phyloP scores from a whole-genome alignment of 2,888 invertebrate genomes.

The Orthosia incerta region DNA sequence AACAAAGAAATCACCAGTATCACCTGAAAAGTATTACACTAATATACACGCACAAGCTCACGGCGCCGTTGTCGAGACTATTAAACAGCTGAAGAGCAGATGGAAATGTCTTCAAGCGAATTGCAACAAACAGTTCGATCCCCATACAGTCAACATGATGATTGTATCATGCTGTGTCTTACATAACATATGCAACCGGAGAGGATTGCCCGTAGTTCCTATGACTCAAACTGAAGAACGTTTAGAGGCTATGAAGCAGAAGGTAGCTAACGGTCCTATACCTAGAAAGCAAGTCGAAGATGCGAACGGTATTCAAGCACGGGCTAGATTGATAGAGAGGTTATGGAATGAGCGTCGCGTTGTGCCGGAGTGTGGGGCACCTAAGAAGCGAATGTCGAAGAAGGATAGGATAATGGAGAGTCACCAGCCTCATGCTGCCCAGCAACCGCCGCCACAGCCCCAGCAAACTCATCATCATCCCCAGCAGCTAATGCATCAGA shows the following conservation, averaged over 20 bases:
- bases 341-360: constrained; percentile 83
- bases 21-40: constrained; percentile 85
- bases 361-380: constrained; percentile 73
- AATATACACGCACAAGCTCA: constrained; percentile 81
- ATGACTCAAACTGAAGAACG: constrained; percentile 85
- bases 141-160: constrained; percentile 80
- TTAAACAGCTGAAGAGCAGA: constrained; percentile 85
- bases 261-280: constrained; percentile 84
- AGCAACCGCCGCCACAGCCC: constrained; percentile 39
- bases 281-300: constrained; percentile 81
- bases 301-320: constrained; percentile 73
- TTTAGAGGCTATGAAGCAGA: constrained; percentile 86
- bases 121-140: constrained; percentile 86
- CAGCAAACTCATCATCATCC: constrained; percentile 32
- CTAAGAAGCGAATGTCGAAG: constrained; percentile 82
- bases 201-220: constrained; percentile 75
- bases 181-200: constrained; percentile 81
- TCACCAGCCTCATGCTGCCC: constrained; percentile 55
- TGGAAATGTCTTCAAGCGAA: constrained; percentile 87
- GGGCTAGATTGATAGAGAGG: constrained; percentile 77
- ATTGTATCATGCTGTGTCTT: constrained; percentile 84
- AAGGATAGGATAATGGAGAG: constrained; percentile 79
- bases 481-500: constrained; percentile 63
- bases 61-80: constrained; percentile 77
- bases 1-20: constrained; percentile 85